Base-by-base conservation (phyloP, 2,113 vertebrate genomes). In the Psammodynastes pulverulentus region DNA sequence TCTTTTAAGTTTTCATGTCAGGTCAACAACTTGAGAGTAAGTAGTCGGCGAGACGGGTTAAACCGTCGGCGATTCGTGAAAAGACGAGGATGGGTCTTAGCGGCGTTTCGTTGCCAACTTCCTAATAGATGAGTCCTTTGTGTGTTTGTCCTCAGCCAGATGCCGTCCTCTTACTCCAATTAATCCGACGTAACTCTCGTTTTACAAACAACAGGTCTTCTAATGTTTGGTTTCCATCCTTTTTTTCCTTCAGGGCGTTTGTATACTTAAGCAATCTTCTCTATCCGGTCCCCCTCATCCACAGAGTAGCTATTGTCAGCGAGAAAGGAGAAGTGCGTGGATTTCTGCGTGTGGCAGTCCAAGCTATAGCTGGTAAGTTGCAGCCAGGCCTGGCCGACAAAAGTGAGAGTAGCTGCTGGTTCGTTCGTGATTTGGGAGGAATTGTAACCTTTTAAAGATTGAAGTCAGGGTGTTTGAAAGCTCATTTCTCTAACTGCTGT, bases 221-320 rank as follows among this genome's bases (percentile, higher is more conserved):
- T 97, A 45, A 96, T 3, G 43, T 87, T 88, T 54, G 43, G 88
- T 49, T 26, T 93, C 88, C n/a, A 2, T 24, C 29, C 0, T 24
- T 39, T 1, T 52, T 90, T 10, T n/a, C 4, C 7, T 49, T 1
- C 96, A 99, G 99, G 95, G 99, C 99, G 0, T 99, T 99, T 86
- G 99, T 99, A 39, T 99, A 99, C 97, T 97, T 99, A 97, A 99
- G 99, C 97, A 99, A 99, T 93, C 98, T 99, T 93, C 98, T 99
- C 79, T 99, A 99, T 95, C 99, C 99, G 0, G 99, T 99, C 87
- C 99, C 99, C 12, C 98, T 99, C 94, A 99, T 99, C 94, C 99
- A 99, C 96, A 98, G 98, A 87, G 99, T 98, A 92, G 99, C 99
- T 91, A 97, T 99, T 87, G 99, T 99, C 94, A 99, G 99, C 1